Conservation (phyloP, 1,140 invertebrate genomes). For the Latrodectus geometricus region DNA sequence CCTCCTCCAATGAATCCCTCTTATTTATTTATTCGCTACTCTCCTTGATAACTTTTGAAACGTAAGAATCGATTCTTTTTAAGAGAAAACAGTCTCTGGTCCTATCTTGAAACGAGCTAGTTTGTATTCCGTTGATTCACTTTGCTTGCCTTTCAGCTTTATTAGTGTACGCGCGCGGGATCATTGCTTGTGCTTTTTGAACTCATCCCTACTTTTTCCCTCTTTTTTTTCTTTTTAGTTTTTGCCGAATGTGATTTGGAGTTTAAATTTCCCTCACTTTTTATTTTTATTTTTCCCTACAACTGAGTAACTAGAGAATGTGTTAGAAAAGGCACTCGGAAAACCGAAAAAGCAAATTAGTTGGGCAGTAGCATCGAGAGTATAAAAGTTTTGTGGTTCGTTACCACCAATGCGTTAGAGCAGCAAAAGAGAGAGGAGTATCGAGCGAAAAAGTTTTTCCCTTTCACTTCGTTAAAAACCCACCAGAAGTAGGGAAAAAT, state of each 20-base stretch:
- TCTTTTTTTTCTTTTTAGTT: not conserved
- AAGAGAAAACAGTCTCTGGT: conserved; percentile 5
- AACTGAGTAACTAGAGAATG: not conserved
- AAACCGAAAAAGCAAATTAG: conserved; percentile 46
- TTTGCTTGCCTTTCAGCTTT: conserved; percentile 41
- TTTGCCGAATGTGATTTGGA: conserved; percentile 47
- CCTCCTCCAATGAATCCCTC: not conserved
- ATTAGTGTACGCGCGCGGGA: conserved; percentile 42
- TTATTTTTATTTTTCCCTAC: not conserved
- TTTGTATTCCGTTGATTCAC: conserved; percentile 53
- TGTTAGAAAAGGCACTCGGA: conserved; percentile 8
- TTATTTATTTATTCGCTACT: conserved; percentile 56
- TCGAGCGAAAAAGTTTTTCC: conserved; percentile 31
- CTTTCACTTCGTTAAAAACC: conserved; percentile 15
- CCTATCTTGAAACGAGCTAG: conserved; percentile 34
- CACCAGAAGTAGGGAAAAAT: not conserved
- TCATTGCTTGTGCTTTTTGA: not conserved
- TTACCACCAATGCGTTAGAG: conserved; percentile 20
- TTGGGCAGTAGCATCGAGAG: not conserved
- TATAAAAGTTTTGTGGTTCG: conserved; percentile 49
- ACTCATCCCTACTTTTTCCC: conserved; percentile 2
- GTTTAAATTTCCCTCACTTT: conserved; percentile 11
- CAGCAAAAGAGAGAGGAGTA: not conserved
- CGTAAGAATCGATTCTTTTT: conserved; percentile 39
- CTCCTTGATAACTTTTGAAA: conserved; percentile 58